These are phyloP conservation scores for Nysson spinosus DNA, from an alignment of 2,888 invertebrate species.

Conservation along the genomic window DNA sequence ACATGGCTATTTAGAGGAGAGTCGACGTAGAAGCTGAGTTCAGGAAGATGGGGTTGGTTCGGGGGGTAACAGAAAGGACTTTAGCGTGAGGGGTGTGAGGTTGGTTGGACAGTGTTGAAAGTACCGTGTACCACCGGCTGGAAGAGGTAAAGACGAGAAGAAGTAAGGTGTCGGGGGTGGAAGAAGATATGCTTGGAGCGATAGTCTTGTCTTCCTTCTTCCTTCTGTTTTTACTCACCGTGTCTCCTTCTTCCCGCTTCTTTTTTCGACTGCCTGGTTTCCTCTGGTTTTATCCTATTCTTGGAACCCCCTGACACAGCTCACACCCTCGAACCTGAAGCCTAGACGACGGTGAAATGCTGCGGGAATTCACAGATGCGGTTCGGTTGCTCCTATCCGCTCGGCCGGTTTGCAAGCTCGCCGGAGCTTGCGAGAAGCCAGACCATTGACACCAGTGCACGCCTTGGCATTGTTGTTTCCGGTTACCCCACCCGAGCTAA, in stretches of 20 bases:
- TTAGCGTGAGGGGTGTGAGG: no score
- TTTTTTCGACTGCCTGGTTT: not conserved
- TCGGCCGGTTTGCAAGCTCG: constrained; percentile 18
- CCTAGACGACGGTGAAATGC: constrained; percentile 40
- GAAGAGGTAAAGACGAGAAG: constrained; percentile 24
- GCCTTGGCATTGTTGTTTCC: constrained; percentile 55
- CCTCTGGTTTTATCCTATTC: not conserved
- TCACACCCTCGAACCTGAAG: no score
- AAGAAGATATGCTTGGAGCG: constrained; percentile 59
- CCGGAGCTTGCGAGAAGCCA: constrained; percentile 58
- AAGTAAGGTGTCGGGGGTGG: constrained; percentile 26
- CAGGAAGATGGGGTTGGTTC: constrained; percentile 17
- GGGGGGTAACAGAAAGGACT: no score
- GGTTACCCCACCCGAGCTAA: no score
- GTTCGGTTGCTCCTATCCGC: constrained; percentile 33
- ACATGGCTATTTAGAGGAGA: constrained; percentile 63
- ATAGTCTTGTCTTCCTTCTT: constrained; percentile 26
- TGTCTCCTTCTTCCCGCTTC: constrained; percentile 7
- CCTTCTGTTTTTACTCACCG: constrained; percentile 28
- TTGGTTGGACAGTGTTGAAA: constrained; percentile 19
- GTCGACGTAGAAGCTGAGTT: constrained; percentile 18
- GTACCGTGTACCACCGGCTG: constrained; percentile 24
- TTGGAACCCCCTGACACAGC: not conserved
- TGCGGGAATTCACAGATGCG: constrained; percentile 53
- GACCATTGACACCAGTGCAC: constrained; percentile 59